Percentiles rank a stretch among this genome's conserved stretches.
These are phyloP conservation scores for Synanthedon vespiformis DNA, from an alignment of 2,888 invertebrate species.

Conservation along the genomic window DNA sequence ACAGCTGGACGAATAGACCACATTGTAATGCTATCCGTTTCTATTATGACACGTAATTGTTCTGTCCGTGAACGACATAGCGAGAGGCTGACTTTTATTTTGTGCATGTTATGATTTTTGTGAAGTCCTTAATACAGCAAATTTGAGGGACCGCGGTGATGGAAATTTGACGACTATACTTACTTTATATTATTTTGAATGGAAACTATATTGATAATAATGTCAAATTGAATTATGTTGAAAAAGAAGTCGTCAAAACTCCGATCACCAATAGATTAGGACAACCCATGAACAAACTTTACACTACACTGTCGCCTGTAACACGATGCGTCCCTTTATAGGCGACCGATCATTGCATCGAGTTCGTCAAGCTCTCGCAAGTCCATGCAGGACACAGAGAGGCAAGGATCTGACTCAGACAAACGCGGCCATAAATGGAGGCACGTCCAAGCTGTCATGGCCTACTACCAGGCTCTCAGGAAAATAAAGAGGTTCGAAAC, in stretches of 20 bases:
- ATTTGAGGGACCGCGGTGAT: conserved; percentile 6
- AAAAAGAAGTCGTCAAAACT: conserved; percentile 17
- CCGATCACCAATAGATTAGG: conserved; percentile 19
- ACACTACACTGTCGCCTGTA: conserved; percentile 37
- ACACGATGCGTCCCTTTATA: conserved; percentile 60
- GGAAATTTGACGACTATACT: too few relatives aligned
- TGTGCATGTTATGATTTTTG: conserved; percentile 44
- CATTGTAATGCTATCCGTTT: conserved; percentile 26
- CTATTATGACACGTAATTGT: conserved; percentile 25
- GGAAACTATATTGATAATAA: too few relatives aligned
- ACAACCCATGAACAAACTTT: conserved; percentile 23
- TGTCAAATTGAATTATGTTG: conserved; percentile 2
- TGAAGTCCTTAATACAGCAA: conserved; percentile 28
- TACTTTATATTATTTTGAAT: too few relatives aligned
- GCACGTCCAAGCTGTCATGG: conserved; percentile 89
- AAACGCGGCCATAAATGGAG: conserved; percentile 82
- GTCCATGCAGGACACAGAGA: conserved; percentile 56
- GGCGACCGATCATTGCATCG: conserved; percentile 66
- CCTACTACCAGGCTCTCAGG: conserved; percentile 89
- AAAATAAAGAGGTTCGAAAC: conserved; percentile 87
- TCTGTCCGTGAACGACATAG: conserved; percentile 34
- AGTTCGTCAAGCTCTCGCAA: conserved; percentile 60
- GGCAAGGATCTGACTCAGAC: conserved; percentile 50
- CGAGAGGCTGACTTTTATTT: conserved; percentile 29
- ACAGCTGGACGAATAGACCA: conserved; percentile 48